A percentile compares a stretch with the other conserved stretches of the same genome.
Evolutionary conservation across 2,113 vertebrate species (phyloP).

Genomic region (Speoplatyrhinus poulsoni): DNA sequence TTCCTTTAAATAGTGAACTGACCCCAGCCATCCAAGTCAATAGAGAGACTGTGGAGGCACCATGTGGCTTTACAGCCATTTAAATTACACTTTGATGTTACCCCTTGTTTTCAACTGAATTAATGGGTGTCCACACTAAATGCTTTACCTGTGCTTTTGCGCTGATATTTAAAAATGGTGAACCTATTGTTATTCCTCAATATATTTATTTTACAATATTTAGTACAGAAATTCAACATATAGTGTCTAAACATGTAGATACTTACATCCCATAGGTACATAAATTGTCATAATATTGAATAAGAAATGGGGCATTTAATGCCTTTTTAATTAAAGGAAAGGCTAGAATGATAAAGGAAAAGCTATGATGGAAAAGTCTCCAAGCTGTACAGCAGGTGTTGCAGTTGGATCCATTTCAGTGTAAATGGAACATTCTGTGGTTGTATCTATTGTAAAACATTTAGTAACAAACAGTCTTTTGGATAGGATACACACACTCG

Average conservation of each 20-base stretch:
- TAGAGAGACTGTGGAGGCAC: constrained; percentile 66
- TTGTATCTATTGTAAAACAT: constrained; percentile 32
- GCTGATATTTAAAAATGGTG: constrained; percentile 30
- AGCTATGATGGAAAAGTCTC: constrained; percentile 27
- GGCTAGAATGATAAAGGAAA: constrained; percentile 34
- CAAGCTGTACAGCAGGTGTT: constrained; percentile 19
- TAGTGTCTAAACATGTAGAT: not conserved
- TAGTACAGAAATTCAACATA: not conserved
- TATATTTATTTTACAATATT: too few species aligned
- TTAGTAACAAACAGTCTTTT: constrained; percentile 22
- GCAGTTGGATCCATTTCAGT: constrained; percentile 27
- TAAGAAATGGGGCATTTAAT: not conserved
- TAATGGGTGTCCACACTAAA: constrained; percentile 58
- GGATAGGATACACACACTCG: constrained; percentile 3
- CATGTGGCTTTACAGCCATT: constrained; percentile 76
- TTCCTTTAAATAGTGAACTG: constrained; percentile 72
- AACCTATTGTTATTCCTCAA: too few species aligned
- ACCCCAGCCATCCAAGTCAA: constrained; percentile 68
- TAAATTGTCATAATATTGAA: not conserved
- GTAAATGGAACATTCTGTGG: constrained; percentile 55
- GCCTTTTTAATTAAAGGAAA: constrained; percentile 14
- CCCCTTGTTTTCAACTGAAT: constrained; percentile 61
- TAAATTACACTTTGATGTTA: constrained; percentile 81
- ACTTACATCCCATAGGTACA: not conserved
- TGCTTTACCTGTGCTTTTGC: constrained; percentile 50